Base-by-base conservation (phyloP, 2,797 vertebrate species). In the Enteromius radiatus region DNA sequence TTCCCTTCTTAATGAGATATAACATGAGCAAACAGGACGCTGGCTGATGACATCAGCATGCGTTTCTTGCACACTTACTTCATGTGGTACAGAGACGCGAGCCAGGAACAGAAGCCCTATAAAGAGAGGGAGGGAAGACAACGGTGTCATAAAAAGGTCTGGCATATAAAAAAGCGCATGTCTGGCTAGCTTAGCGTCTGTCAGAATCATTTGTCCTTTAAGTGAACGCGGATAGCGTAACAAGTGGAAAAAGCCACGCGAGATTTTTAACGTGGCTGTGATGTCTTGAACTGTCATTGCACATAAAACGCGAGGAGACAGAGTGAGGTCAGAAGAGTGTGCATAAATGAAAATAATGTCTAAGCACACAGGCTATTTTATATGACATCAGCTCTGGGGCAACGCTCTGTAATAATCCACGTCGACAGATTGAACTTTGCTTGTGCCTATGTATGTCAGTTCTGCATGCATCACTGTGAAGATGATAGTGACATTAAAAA, bases 31-130 rank as follows among this genome's bases (percentile, higher is more conserved):
- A 91, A 90, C 89, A 86, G 85, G 26, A 86, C 82, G 21, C 89
- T 87, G 78, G 73, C 78, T 73, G 73, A 91, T 92, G 91, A 93
- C 92, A 90, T 93, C 91, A 91, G 82, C 76, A 19, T 33, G 61
- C 61, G 86, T 77, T 65, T 83, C 75, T 85, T 87, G 81, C 83
- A 84, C 86, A 96, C 97, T 97, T 96, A 99, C 97, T 97, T 99
- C 97, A 99, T 99, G 89, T 97, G 95, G 93, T 97, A 95, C 91
- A 97, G 96, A 76, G 96, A 97, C 88, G 95, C 91, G 69, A 99
- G 94, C 98, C 97, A 99, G 73, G 97, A 96, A 90, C 96, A 99
- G 93, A 98, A 98, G 85, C 97, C 97, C 98, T 99, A 89, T 76
- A 92, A 92, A 67, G 91, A 93, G 78, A 87, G 47, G 88, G 84